Evolutionary conservation across 2,888 invertebrate species (phyloP).

Genomic region (Trisateles emortualis): DNA sequence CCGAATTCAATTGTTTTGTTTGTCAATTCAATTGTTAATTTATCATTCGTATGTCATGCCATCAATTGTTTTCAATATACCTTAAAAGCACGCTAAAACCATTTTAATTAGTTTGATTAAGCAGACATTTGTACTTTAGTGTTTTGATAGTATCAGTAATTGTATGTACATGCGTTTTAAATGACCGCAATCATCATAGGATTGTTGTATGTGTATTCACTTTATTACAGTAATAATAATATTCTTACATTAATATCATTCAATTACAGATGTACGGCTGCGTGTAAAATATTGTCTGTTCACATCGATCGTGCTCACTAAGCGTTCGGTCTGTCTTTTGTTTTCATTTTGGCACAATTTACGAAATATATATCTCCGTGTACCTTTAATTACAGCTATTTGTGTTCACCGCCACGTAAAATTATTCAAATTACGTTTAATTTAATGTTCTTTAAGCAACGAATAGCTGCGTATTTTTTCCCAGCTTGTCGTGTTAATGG

Average conservation of each 20-base stretch:
- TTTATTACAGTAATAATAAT: neutral
- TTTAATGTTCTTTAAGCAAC: slow-evolving; percentile 78
- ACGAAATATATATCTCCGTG: slow-evolving; percentile 59
- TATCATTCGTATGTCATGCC: slow-evolving; percentile 63
- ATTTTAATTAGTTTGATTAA: slow-evolving; percentile 53
- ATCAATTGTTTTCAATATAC: slow-evolving; percentile 58
- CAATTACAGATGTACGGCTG: slow-evolving; percentile 12
- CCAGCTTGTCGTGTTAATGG: slow-evolving; percentile 72
- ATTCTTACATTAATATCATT: neutral
- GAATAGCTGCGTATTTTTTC: slow-evolving; percentile 74
- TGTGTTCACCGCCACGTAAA: slow-evolving; percentile 79
- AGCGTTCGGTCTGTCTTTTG: slow-evolving; percentile 47
- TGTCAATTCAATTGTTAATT: slow-evolving; percentile 73
- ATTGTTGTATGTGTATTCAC: neutral
- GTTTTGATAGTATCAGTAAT: slow-evolving; percentile 4
- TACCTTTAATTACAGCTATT: slow-evolving; percentile 78
- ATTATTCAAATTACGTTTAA: slow-evolving; percentile 80
- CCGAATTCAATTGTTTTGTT: slow-evolving; percentile 69
- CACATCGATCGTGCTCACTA: slow-evolving; percentile 52
- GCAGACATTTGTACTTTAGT: slow-evolving; percentile 4
- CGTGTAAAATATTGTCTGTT: slow-evolving; percentile 20
- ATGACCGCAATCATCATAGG: neutral
- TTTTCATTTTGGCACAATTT: slow-evolving; percentile 61
- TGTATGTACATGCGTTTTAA: neutral
- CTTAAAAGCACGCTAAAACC: slow-evolving; percentile 39